Conservation (phyloP, 2,888 invertebrate species). For the Rhorus exstirpatorius region DNA sequence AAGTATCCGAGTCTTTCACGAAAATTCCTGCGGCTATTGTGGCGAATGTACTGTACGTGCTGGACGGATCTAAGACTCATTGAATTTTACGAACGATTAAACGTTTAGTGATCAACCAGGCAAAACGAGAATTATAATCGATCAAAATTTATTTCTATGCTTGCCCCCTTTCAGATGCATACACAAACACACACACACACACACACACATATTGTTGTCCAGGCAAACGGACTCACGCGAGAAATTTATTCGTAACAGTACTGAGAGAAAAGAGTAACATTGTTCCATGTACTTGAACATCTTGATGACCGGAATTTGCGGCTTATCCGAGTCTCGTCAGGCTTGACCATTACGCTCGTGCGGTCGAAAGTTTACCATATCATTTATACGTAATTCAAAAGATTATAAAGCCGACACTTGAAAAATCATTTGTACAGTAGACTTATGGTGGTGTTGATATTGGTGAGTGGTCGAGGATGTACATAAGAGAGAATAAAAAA, state of each 20-base stretch:
- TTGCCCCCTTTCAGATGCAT: too few relatives aligned
- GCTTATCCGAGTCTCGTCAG: constrained; percentile 17
- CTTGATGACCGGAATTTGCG: constrained; percentile 27
- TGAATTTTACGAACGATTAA: too few relatives aligned
- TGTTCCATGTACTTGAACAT: constrained; percentile 34
- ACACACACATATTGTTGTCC: background rate
- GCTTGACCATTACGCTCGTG: constrained; percentile 27
- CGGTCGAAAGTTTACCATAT: constrained; percentile 26
- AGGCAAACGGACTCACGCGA: background rate
- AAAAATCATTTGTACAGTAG: background rate
- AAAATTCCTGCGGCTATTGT: too few relatives aligned
- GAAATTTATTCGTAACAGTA: constrained; percentile 25
- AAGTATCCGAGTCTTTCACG: too few relatives aligned
- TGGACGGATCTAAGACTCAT: too few relatives aligned
- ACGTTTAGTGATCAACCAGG: too few relatives aligned
- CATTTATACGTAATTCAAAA: constrained; percentile 26
- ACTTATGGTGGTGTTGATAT: background rate
- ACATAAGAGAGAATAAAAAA: too few relatives aligned
- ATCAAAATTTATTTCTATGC: too few relatives aligned
- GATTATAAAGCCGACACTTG: constrained; percentile 16
- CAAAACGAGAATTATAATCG: too few relatives aligned
- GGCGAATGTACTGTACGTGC: too few relatives aligned
- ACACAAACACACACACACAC: too few relatives aligned
- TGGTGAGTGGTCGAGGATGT: too few relatives aligned
- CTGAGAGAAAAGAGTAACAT: background rate